Base-by-base conservation (phyloP, 2,888 invertebrate genomes). In the Lithosia quadra region DNA sequence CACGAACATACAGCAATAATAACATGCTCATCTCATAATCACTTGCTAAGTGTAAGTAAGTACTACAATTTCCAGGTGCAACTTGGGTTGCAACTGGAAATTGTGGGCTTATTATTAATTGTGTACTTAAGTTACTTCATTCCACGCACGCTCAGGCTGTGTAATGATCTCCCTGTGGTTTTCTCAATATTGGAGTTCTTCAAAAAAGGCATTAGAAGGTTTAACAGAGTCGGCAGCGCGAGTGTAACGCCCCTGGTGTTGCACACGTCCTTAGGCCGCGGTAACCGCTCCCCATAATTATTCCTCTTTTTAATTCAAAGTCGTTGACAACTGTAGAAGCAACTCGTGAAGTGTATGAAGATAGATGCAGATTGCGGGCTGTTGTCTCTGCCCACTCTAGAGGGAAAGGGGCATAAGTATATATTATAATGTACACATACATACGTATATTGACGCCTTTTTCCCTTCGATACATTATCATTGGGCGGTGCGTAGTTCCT, bases 11-110 rank as follows among this genome's bases (percentile, higher is more conserved):
- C 78, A 78, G 75, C 84, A 81, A 72, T 83, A 80, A 84, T 82
- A 82, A 84, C 82, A 86, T 87, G 77, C 83, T 82, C 81, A 78
- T 84, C 75, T 84, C 72, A 73, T 82, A 87, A 81, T 79, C 82
- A 68, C 75, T 87, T 85, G 75, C 83, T 84, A 82, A 86, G 83
- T 86, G 88, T 86, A 75, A 79, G 70, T 78, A 77, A 70, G 70
- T 71, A 77, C 65, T 76, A 74, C 78, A n/a, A n/a, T n/a, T n/a
- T n/a, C n/a, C n/a, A n/a, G n/a, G n/a, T 28, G 28, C 28, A 28
- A 28, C 28, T 28, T 28, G n/a, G n/a, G n/a, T n/a, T n/a, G 28
- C 28, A 28, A 28, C 28, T 28, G 28, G 28, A 28, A 28, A 28
- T 5, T 28, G 28, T 2, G 28, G n/a, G n/a, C n/a, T n/a, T 28